These are phyloP conservation scores for Amphimallon solstitiale DNA, from an alignment of 2,888 invertebrate genomes.

Conservation along the genomic window DNA sequence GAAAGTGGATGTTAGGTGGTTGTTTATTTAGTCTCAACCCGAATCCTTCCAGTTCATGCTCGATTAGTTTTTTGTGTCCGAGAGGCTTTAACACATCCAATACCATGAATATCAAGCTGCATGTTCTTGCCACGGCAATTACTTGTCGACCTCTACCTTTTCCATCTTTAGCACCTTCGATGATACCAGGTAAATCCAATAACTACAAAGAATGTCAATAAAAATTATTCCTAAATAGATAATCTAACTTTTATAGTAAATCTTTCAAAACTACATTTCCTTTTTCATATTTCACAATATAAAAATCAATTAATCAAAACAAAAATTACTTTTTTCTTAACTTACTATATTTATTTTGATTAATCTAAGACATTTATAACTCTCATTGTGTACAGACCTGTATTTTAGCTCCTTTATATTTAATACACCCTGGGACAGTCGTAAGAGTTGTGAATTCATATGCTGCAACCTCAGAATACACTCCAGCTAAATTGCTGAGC, in stretches of 20 bases:
- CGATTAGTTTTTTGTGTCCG: constrained; percentile 94
- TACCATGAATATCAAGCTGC: constrained; percentile 97
- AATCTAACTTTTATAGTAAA: no score
- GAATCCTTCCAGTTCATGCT: constrained; percentile 99
- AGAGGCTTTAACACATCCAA: constrained; percentile 97
- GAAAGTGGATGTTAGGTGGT: constrained; percentile 96
- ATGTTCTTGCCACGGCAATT: constrained; percentile 98
- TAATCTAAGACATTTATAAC: no score
- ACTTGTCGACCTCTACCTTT: constrained; percentile 99
- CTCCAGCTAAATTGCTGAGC: constrained; percentile 97
- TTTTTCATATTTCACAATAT: no score
- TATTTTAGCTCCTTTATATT: constrained; percentile 99
- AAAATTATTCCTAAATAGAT: constrained; percentile 35
- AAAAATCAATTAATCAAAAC: no score
- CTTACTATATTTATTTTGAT: no score
- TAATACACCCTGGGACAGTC: constrained; percentile 98
- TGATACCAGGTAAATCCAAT: constrained; percentile 98
- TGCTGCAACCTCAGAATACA: constrained; percentile 99
- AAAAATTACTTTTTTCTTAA: no score
- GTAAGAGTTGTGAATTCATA: constrained; percentile 99
- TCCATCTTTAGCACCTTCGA: constrained; percentile 99
- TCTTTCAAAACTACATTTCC: no score
- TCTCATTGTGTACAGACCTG: constrained; percentile 73
- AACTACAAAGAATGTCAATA: constrained; percentile 68
- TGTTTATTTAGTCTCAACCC: constrained; percentile 95